These are phyloP conservation scores for Miltochrista miniata DNA, from an alignment of 2,888 invertebrate species.

Conservation along the genomic window DNA sequence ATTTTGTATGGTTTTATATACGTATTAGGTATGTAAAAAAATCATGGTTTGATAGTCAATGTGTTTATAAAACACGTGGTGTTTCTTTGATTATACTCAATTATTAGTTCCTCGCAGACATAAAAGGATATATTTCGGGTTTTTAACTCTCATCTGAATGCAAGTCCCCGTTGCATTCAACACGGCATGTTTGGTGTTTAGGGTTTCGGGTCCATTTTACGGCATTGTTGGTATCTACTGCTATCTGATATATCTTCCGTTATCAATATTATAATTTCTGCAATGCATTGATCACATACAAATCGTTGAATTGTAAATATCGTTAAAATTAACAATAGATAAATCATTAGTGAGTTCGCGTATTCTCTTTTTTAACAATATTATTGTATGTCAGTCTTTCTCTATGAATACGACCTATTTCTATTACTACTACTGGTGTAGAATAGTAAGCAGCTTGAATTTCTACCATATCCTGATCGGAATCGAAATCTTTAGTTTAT, in stretches of 20 bases:
- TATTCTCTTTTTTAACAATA: not conserved
- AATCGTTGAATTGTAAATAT: too few relatives aligned
- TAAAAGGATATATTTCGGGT: too few relatives aligned
- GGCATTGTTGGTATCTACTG: too few relatives aligned
- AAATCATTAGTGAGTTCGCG: not conserved
- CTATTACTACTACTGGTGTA: not conserved
- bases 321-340: not conserved
- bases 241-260: too few relatives aligned
- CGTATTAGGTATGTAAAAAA: not conserved
- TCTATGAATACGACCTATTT: conserved; percentile 1
- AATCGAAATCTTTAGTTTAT: conserved; percentile 33
- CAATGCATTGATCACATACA: too few relatives aligned
- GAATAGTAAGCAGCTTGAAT: conserved; percentile 8
- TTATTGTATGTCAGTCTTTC: not conserved
- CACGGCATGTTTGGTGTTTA: too few relatives aligned
- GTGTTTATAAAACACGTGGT: not conserved
- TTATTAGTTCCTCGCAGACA: too few relatives aligned
- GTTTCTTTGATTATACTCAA: too few relatives aligned
- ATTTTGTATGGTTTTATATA: not conserved
- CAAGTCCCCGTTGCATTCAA: too few relatives aligned
- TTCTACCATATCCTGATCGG: conserved; percentile 14
- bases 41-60: not conserved
- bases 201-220: too few relatives aligned
- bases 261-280: too few relatives aligned
- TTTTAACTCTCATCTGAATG: too few relatives aligned